Evolutionary conservation across 2,113 vertebrate species (phyloP).

Genomic region (Coptodon rendalli): DNA sequence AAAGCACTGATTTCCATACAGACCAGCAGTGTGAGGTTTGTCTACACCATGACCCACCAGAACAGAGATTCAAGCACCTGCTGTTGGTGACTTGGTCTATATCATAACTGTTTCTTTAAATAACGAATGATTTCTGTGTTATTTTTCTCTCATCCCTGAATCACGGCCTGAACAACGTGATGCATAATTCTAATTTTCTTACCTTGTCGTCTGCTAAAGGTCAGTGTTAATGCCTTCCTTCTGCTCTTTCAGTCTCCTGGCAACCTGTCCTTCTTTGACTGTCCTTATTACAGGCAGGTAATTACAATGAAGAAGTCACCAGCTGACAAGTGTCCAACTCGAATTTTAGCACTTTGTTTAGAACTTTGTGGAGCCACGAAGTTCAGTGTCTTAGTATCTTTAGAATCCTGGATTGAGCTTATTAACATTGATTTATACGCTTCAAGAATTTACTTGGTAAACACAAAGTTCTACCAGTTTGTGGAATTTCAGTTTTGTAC

Average conservation of each 20-base stretch:
- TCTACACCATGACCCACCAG: background rate
- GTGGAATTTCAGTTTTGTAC: background rate
- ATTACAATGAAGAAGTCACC: background rate
- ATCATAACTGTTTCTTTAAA: background rate
- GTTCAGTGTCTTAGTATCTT: background rate
- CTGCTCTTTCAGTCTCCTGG: slow-evolving; percentile 41
- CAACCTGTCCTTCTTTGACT: slow-evolving; percentile 34
- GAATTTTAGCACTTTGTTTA: background rate
- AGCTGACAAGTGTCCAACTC: background rate
- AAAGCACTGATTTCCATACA: background rate
- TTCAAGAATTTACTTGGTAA: background rate
- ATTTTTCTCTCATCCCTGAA: background rate
- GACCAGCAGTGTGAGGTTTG: background rate
- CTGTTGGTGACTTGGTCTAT: background rate
- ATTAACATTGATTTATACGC: background rate
- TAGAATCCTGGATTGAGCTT: background rate
- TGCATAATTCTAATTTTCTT: background rate
- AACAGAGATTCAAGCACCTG: background rate
- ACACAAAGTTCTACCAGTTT: background rate
- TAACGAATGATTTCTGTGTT: background rate
- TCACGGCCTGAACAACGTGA: background rate
- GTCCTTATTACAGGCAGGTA: slow-evolving; percentile 15
- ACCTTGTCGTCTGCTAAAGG: slow-evolving; percentile 30
- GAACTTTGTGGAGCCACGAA: background rate
- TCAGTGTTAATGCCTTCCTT: slow-evolving; percentile 13